These are phyloP conservation scores for Bedellia somnulentella DNA, from an alignment of 2,888 invertebrate genomes.

Conservation along the genomic window DNA sequence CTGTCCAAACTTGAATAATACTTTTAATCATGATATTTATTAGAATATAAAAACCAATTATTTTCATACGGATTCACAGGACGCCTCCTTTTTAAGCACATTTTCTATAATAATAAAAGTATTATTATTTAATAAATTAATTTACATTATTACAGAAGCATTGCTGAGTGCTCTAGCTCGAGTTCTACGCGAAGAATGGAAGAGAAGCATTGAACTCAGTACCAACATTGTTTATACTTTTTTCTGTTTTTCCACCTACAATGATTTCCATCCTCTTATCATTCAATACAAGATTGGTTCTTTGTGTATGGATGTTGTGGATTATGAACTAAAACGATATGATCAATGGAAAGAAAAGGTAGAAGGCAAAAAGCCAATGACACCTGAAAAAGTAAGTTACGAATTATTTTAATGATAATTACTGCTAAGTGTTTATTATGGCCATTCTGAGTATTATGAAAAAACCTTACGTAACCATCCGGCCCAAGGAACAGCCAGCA, in stretches of 20 bases:
- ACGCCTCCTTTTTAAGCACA: too few species aligned
- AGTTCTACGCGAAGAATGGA: constrained; percentile 97
- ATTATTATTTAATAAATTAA: constrained; percentile 6
- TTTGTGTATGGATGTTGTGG: constrained; percentile 93
- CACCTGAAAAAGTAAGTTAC: constrained; percentile 44
- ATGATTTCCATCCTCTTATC: constrained; percentile 92
- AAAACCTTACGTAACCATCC: too few species aligned
- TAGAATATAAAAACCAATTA: too few species aligned
- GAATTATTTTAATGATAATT: neutral
- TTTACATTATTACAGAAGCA: constrained; percentile 69
- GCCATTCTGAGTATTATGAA: too few species aligned
- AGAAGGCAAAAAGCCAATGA: constrained; percentile 46
- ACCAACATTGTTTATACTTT: constrained; percentile 96
- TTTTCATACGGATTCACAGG: too few species aligned
- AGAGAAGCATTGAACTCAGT: constrained; percentile 91
- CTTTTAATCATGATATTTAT: too few species aligned
- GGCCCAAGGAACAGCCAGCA: too few species aligned
- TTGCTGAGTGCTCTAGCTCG: constrained; percentile 93
- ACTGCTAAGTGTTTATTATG: neutral
- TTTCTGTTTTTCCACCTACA: constrained; percentile 95
- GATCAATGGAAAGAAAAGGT: constrained; percentile 84
- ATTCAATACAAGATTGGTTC: constrained; percentile 97
- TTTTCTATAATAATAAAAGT: constrained; percentile 6
- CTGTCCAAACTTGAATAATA: too few species aligned
- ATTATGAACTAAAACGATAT: constrained; percentile 91